Percentiles rank a stretch among this genome's conserved stretches.
phyloP scores from a whole-genome alignment of 2,888 invertebrate genomes.

The Cantharis nigra region DNA sequence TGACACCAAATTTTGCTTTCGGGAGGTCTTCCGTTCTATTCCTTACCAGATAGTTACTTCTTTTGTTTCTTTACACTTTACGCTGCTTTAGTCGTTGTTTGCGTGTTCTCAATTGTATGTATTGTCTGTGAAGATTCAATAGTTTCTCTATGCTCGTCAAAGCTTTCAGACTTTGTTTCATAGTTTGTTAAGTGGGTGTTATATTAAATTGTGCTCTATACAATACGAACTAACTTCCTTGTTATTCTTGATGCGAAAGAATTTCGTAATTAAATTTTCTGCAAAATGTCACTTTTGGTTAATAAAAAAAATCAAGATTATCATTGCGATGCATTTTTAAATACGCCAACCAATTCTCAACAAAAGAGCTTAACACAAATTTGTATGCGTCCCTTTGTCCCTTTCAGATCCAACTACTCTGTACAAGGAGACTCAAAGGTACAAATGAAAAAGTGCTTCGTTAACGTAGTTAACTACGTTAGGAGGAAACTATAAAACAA shows the following conservation, averaged over 20 bases:
- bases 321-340: neutral
- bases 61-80: constrained; percentile 1
- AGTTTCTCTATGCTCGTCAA: constrained; percentile 11
- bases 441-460: neutral
- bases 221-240: constrained; percentile 6
- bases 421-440: no score
- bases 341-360: neutral
- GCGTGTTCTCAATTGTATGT: constrained; percentile 8
- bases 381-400: neutral
- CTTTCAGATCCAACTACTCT: neutral
- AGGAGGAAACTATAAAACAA: neutral
- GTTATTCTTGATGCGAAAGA: neutral
- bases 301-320: neutral
- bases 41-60: neutral
- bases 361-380: no score
- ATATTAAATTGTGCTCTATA: constrained; percentile 1
- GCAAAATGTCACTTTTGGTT: constrained; percentile 3
- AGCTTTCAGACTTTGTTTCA: constrained; percentile 19
- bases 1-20: neutral
- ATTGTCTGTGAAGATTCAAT: constrained; percentile 5
- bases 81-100: constrained; percentile 7
- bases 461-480: neutral
- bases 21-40: neutral
- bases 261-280: constrained; percentile 5
- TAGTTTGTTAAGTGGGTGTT: constrained; percentile 13